phyloP scores from a whole-genome alignment of 2,797 vertebrate species.

The Sebastes nivosus region DNA sequence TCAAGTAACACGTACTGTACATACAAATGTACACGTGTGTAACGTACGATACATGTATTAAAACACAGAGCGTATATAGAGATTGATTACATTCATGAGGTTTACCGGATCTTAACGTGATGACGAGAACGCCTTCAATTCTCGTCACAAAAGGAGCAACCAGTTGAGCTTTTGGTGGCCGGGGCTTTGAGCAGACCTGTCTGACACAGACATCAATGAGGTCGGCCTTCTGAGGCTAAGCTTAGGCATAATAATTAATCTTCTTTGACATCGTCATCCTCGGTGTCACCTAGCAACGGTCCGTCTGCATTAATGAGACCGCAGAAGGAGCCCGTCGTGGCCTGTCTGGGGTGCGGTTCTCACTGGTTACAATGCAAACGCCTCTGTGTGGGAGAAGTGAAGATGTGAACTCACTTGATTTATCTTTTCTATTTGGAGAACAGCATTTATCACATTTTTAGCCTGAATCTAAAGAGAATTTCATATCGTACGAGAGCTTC shows the following conservation, averaged over 20 bases:
- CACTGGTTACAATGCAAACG: conserved; percentile 2
- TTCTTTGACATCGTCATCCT: conserved; percentile 70
- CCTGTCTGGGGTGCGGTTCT: conserved; percentile 8
- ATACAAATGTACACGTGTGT: neutral
- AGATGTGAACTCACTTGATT: neutral
- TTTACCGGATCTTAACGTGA: conserved; percentile 2
- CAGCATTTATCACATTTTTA: neutral
- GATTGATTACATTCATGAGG: conserved; percentile 30
- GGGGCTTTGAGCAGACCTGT: conserved; percentile 34
- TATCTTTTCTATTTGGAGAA: neutral
- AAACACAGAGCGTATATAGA: neutral
- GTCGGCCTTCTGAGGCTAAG: conserved; percentile 50
- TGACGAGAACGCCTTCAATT: conserved; percentile 15
- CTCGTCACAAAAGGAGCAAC: conserved; percentile 44
- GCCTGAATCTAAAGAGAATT: neutral
- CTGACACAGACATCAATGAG: conserved; percentile 68
- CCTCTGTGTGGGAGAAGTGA: neutral
- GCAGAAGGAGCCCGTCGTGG: conserved; percentile 28
- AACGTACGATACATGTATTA: neutral
- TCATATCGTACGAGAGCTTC: neutral
- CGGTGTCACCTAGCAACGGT: conserved; percentile 74
- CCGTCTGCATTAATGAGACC: conserved; percentile 44
- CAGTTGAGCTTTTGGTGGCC: conserved; percentile 32
- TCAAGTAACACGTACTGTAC: neutral
- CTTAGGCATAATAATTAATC: conserved; percentile 71